These are phyloP conservation scores for Platysternon megacephalum DNA, from an alignment of 2,113 vertebrate genomes.

Conservation along the genomic window DNA sequence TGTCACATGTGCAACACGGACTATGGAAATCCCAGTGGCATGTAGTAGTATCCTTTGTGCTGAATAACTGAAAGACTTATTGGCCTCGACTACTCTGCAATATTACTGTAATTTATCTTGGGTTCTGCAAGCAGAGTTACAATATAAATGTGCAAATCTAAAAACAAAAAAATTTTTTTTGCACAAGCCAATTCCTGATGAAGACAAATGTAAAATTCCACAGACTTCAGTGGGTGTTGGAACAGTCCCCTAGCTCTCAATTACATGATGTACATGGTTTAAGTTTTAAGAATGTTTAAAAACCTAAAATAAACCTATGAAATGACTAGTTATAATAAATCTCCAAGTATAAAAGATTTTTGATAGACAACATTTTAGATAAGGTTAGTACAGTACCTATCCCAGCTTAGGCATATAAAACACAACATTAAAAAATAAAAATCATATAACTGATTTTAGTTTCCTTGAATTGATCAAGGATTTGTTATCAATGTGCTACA, in stretches of 20 bases:
- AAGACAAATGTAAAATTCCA: not conserved
- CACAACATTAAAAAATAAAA: not conserved
- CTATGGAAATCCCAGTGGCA: not conserved
- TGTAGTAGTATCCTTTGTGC: not conserved
- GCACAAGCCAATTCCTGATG: not conserved
- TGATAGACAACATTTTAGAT: not conserved
- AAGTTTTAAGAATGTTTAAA: not conserved
- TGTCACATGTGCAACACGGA: not conserved
- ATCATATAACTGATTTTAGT: not conserved
- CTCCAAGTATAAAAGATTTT: not conserved
- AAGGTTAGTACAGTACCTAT: not conserved
- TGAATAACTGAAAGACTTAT: not conserved
- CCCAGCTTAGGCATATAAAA: not conserved
- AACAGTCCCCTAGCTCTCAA: not conserved
- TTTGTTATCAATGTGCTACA: not conserved
- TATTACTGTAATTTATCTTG: not conserved
- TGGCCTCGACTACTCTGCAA: not conserved
- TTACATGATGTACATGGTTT: not conserved
- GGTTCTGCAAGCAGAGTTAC: not conserved
- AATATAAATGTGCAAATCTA: not conserved
- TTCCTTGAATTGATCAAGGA: not conserved
- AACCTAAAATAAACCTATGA: not conserved
- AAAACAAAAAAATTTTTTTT: too few species aligned
- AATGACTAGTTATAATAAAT: not conserved
- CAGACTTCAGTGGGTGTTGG: not conserved